Base-by-base conservation (phyloP, 2,888 invertebrate genomes). In the Zaprionus bogoriensis region DNA sequence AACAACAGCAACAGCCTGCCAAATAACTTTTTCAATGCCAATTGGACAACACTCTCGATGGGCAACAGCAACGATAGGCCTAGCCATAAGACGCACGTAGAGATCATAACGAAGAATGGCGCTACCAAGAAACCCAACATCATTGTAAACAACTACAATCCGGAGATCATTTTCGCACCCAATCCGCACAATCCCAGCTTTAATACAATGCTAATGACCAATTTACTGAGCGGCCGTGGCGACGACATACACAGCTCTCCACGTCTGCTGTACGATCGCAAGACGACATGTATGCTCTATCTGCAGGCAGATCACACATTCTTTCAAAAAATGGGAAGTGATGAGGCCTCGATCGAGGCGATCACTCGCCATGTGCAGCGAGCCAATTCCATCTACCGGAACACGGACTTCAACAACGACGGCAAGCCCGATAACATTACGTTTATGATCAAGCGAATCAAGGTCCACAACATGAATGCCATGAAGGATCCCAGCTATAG, bases 261-360 rank as follows among this genome's bases (percentile, higher is more conserved):
- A 73, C 88, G 92, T 83, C 79, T 90, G 39, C 62, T 89, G 46
- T 90, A 91, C 91, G 96, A 96, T 22, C 94, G 95, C 79, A 98
- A 98, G 91, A 97, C 96, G 32, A 98, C 98, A 0, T 99, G 99
- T 89, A 96, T 98, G 93, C 93, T 99, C 58, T 98, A 98, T 90
- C 92, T 99, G 85, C 98, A 99, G 91, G 98, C 99, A 3, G 97
- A 97, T 92, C 98, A 99, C 91, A 95, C 98, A 91, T 97, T 99
- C 91, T 99, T 96, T 92, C 95, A 97, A 89, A 95, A 97, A 91
- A 97, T 98, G 92, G 97, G 97, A 55, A 95, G 96, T 2, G 97
- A 97, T 87, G 98, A 98, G 89, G 96, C 97, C 1, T 97, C 98
- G 89, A 97, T 98, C 76, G 98, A 98, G 91, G 97, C 97, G 62